These are phyloP conservation scores for Delphinus delphis DNA, from an alignment of 2,113 vertebrate genomes.

Conservation along the genomic window DNA sequence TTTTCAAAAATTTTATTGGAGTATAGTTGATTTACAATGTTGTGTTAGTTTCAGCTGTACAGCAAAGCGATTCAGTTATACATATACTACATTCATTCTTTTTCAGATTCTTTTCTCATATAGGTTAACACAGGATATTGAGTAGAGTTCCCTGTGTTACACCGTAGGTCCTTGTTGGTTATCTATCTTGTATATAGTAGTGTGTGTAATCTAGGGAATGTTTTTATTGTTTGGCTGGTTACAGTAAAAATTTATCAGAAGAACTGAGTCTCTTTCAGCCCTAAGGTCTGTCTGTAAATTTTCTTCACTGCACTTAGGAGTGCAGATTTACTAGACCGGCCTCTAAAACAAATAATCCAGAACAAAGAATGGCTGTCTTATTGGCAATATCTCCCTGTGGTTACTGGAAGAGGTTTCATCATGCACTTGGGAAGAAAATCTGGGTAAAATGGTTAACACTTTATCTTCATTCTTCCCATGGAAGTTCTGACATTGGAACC, in stretches of 20 bases:
- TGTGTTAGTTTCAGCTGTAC: background rate
- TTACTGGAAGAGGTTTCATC: background rate
- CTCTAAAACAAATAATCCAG: background rate
- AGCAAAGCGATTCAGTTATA: background rate
- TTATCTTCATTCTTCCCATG: background rate
- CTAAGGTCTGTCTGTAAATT: background rate
- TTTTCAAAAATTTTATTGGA: background rate
- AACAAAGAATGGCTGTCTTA: background rate
- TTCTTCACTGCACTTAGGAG: background rate
- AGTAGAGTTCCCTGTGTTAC: background rate
- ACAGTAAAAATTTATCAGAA: background rate
- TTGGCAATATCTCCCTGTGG: background rate
- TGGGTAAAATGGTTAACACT: background rate
- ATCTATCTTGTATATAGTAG: background rate
- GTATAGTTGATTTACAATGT: background rate
- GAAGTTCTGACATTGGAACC: background rate
- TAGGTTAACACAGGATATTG: background rate
- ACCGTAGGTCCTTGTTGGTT: background rate
- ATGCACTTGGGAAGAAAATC: background rate
- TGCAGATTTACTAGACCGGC: background rate
- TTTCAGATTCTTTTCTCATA: background rate
- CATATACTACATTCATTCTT: background rate
- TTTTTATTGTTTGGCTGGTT: background rate
- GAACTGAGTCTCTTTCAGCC: background rate
- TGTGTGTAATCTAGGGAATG: background rate